A percentile compares a stretch with the other conserved stretches of the same genome.
Conservation (phyloP, 1,140 invertebrate genomes). For the Tachypleus tridentatus region DNA sequence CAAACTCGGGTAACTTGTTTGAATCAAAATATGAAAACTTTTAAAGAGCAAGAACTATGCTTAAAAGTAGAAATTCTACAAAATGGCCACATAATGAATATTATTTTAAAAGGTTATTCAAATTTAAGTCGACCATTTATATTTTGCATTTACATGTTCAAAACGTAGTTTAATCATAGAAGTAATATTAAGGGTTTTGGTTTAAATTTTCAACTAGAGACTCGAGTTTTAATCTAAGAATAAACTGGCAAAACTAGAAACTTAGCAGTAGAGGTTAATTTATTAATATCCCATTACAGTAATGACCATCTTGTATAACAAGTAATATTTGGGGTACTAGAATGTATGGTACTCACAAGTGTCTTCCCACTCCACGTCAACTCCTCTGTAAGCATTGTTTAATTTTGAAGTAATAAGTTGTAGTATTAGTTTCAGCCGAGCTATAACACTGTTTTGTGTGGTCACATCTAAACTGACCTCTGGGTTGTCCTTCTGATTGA, state of each 20-base stretch:
- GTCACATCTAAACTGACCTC: neutral
- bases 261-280: no score
- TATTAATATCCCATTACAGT: no score
- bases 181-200: neutral
- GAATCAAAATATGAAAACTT: no score
- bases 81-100: no score
- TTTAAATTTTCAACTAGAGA: neutral
- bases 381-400: conserved; percentile 73
- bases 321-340: neutral
- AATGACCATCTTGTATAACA: neutral
- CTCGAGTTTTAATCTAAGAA: neutral
- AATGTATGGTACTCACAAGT: conserved; percentile 13
- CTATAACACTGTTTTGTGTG: conserved; percentile 40
- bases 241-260: neutral
- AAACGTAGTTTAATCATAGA: no score
- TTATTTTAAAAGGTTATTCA: no score
- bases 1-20: no score
- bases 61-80: no score
- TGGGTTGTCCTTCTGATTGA: conserved; percentile 26
- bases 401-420: conserved; percentile 66
- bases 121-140: no score
- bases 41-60: no score
- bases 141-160: no score
- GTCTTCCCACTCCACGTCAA: conserved; percentile 67
- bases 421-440: conserved; percentile 61